Conservation (phyloP, 2,797 vertebrate genomes). For the Atherinosoma microstoma region DNA sequence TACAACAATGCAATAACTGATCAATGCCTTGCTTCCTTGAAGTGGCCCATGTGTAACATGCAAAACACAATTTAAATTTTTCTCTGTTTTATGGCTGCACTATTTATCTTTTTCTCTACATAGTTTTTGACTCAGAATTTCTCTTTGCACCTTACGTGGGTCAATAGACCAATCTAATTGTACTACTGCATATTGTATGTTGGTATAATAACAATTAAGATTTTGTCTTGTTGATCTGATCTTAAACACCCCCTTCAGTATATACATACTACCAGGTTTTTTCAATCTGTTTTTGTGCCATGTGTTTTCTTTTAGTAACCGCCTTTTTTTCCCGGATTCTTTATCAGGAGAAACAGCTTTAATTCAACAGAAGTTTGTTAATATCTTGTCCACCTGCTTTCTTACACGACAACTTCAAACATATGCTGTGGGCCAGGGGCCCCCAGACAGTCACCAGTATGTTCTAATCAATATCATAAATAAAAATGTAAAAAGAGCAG, state of each 20-base stretch:
- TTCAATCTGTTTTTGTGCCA: too few relatives aligned
- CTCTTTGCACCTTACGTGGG: neutral
- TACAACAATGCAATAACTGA: too few relatives aligned
- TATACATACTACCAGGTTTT: too few relatives aligned
- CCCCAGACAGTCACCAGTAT: neutral
- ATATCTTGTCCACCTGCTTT: too few relatives aligned
- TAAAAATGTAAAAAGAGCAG: neutral
- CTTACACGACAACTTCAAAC: neutral
- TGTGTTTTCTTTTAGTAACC: too few relatives aligned
- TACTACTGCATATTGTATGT: neutral
- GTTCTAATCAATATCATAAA: neutral
- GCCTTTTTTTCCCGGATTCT: too few relatives aligned
- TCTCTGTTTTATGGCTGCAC: neutral
- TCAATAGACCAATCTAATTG: neutral
- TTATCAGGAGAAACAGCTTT: too few relatives aligned
- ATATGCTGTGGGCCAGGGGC: neutral
- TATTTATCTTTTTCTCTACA: neutral
- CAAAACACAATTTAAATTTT: neutral
- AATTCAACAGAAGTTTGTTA: too few relatives aligned
- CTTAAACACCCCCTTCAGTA: neutral
- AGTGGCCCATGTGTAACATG: too few relatives aligned
- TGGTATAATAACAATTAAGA: neutral
- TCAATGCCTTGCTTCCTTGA: too few relatives aligned
- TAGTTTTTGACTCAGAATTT: neutral
- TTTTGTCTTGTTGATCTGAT: neutral